These are phyloP conservation scores for Actinemys pallida DNA, from an alignment of 2,113 vertebrate genomes.

Conservation along the genomic window DNA sequence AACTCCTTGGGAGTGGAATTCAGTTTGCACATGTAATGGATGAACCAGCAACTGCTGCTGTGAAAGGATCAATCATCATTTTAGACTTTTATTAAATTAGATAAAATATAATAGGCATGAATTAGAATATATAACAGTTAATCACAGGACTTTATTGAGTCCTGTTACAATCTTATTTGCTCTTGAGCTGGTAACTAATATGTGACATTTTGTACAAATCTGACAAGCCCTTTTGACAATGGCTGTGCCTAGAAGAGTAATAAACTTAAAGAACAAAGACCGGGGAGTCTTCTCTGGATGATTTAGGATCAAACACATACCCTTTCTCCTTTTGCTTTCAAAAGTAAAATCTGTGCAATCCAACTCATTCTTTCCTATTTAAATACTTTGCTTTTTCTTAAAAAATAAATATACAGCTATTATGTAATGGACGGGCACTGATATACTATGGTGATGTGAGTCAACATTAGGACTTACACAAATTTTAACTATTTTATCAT, in stretches of 20 bases:
- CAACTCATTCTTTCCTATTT: background rate
- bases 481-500: background rate
- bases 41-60: constrained; percentile 67
- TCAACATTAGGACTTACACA: background rate
- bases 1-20: constrained; percentile 75
- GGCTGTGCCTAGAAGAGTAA: constrained; percentile 47
- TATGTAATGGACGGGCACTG: background rate
- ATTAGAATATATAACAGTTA: constrained; percentile 70
- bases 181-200: constrained; percentile 66
- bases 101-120: constrained; percentile 76
- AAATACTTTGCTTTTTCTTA: background rate
- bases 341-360: background rate
- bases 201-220: constrained; percentile 45
- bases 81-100: constrained; percentile 76
- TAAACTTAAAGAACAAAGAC: constrained; percentile 44
- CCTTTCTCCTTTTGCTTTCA: background rate
- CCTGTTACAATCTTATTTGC: constrained; percentile 70
- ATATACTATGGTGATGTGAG: background rate
- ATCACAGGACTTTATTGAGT: constrained; percentile 68
- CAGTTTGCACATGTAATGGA: constrained; percentile 72
- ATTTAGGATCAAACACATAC: background rate
- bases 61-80: constrained; percentile 75
- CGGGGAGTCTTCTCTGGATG: background rate
- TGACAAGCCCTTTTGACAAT: constrained; percentile 64
- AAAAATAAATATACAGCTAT: background rate